phyloP scores from a whole-genome alignment of 1,140 invertebrate species.

The Globodera rostochiensis region DNA sequence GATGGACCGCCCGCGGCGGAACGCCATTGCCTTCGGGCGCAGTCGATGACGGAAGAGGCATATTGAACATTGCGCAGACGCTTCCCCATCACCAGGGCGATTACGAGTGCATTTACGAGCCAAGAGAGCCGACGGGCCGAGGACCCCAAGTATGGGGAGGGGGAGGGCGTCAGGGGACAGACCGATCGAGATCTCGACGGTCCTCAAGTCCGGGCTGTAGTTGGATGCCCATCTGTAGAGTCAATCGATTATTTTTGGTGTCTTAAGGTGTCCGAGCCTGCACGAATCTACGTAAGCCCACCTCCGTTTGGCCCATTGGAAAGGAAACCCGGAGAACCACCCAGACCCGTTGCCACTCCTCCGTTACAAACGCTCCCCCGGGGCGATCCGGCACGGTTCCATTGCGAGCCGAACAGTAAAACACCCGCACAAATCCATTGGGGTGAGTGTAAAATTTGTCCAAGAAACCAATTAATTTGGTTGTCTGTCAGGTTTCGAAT shows the following conservation, averaged over 20 bases:
- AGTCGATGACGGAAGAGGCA: conserved; percentile 50
- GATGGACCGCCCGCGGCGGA: conserved; percentile 43
- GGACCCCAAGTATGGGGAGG: conserved; percentile 15
- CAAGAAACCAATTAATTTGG: background rate
- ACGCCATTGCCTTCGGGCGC: conserved; percentile 45
- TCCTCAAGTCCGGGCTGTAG: too few relatives aligned
- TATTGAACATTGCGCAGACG: conserved; percentile 37
- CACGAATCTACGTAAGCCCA: conserved; percentile 34
- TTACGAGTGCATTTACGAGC: conserved; percentile 55
- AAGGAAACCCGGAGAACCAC: conserved; percentile 47
- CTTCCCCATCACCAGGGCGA: conserved; percentile 45
- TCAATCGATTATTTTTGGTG: background rate
- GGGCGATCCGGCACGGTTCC: conserved; percentile 59
- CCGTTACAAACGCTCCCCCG: conserved; percentile 56
- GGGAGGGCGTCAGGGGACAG: background rate
- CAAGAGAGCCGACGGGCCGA: conserved; percentile 44
- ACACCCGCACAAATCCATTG: conserved; percentile 59
- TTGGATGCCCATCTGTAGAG: too few relatives aligned
- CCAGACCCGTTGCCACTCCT: conserved; percentile 60
- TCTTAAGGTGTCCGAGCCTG: conserved; percentile 37
- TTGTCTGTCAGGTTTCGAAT: conserved; percentile 34
- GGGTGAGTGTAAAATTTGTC: conserved; percentile 31
- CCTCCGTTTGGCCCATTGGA: conserved; percentile 1
- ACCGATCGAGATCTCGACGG: too few relatives aligned
- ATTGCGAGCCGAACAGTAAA: conserved; percentile 57